Evolutionary conservation across 2,113 vertebrate genomes (phyloP).

Genomic region (Ivindomyrus marchei): DNA sequence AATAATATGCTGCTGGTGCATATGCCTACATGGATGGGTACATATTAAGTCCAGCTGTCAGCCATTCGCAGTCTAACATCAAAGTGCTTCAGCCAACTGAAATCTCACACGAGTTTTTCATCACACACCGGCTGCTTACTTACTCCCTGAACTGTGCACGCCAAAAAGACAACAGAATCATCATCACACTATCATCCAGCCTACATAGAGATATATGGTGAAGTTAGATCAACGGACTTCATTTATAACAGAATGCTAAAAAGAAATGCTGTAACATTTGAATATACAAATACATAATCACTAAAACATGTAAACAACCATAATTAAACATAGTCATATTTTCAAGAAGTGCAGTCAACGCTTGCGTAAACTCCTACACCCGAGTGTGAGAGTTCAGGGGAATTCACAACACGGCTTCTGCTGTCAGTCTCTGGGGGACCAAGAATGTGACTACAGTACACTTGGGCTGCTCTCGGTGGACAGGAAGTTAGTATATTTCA

Average conservation of each 20-base stretch:
- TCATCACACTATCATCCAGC: constrained; percentile 5
- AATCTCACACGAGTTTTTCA: not conserved
- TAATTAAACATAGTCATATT: constrained; percentile 11
- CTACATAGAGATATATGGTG: constrained; percentile 3
- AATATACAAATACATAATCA: constrained; percentile 19
- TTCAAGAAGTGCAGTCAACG: constrained; percentile 20
- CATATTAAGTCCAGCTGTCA: constrained; percentile 15
- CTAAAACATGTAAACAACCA: constrained; percentile 13
- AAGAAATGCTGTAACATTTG: constrained; percentile 10
- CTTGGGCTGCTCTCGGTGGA: not conserved
- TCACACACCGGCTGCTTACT: not conserved
- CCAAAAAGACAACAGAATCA: constrained; percentile 5
- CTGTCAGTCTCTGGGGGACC: not conserved
- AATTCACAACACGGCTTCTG: not conserved
- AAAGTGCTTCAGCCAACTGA: constrained; percentile 20
- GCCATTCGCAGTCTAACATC: not conserved
- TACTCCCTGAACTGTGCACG: not conserved
- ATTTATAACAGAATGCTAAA: constrained; percentile 15
- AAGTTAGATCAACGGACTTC: constrained; percentile 10
- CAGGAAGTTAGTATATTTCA: not conserved
- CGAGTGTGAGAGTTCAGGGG: not conserved
- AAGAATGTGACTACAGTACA: not conserved
- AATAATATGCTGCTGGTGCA: constrained; percentile 5
- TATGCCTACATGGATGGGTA: not conserved
- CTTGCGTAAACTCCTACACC: not conserved